Percentiles rank a stretch among this genome's conserved stretches.
Conservation (phyloP, 1,140 invertebrate species). For the Microplitis demolitor region DNA sequence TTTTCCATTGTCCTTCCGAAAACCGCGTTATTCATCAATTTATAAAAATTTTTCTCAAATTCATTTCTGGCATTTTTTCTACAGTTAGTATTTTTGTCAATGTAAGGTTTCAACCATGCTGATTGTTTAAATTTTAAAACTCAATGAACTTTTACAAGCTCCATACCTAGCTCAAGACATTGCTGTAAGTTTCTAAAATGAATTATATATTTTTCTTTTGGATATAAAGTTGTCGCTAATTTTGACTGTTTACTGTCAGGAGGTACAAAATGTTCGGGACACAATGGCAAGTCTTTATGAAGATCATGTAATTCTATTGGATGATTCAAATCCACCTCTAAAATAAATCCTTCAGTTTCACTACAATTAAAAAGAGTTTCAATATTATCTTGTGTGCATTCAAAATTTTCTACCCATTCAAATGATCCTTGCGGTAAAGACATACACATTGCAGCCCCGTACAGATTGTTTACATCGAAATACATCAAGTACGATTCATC, state of each 20-base stretch:
- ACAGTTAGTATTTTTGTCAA: slow-evolving; percentile 46
- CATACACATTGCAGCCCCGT: slow-evolving; percentile 31
- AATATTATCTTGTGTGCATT: too few species aligned
- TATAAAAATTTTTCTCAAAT: slow-evolving; percentile 63
- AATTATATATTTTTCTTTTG: not conserved
- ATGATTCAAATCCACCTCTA: slow-evolving; percentile 37
- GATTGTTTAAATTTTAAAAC: slow-evolving; percentile 5
- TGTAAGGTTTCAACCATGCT: slow-evolving; percentile 59
- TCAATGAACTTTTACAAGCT: not conserved
- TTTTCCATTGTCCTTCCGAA: too few species aligned
- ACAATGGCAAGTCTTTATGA: not conserved
- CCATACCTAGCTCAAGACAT: not conserved
- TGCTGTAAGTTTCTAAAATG: not conserved
- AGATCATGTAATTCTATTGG: slow-evolving; percentile 46
- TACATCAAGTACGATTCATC: slow-evolving; percentile 36
- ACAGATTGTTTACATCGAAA: slow-evolving; percentile 47
- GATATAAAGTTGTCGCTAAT: not conserved
- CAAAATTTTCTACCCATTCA: slow-evolving; percentile 31
- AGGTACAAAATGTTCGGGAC: not conserved
- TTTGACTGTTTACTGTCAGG: not conserved
- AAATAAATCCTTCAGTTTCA: not conserved
- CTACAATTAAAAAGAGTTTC: too few species aligned
- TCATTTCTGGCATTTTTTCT: slow-evolving; percentile 44
- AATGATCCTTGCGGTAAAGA: slow-evolving; percentile 33
- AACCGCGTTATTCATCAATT: too few species aligned